A percentile compares a stretch with the other conserved stretches of the same genome.
These are phyloP conservation scores for Aurelia sp. DNA, from an alignment of 30 jellyfish, hydroid and myxozoan genomes.

Conservation along the genomic window DNA sequence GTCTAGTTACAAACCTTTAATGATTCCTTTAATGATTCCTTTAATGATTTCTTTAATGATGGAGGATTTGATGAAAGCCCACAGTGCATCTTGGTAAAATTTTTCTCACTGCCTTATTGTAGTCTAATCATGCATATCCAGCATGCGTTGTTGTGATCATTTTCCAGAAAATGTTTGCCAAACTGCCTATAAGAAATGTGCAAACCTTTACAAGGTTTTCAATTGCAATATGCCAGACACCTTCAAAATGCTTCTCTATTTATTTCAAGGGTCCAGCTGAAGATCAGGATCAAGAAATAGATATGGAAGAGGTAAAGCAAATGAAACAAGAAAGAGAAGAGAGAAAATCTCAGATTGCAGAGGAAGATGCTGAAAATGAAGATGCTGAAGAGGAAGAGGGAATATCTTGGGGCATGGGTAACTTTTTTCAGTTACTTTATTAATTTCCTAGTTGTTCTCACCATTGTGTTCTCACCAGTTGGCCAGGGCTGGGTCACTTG, in stretches of 20 bases:
- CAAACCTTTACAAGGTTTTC: no score
- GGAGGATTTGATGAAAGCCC: no score
- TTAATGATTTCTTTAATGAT: no score
- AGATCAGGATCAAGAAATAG: slow-evolving; percentile 93
- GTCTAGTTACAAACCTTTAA: no score
- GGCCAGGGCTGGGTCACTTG: no score
- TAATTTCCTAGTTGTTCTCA: neutral
- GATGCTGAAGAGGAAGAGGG: slow-evolving; percentile 53
- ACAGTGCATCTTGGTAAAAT: no score
- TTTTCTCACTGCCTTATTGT: no score
- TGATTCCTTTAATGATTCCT: no score
- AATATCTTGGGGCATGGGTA: slow-evolving; percentile 96
- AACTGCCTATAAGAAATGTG: no score
- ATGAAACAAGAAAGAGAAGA: slow-evolving; percentile 27
- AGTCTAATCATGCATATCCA: no score
- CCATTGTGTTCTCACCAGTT: neutral
- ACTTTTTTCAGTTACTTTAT: neutral
- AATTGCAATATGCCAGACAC: neutral
- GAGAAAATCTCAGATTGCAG: slow-evolving; percentile 3
- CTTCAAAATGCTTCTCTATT: neutral
- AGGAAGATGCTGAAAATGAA: slow-evolving; percentile 5
- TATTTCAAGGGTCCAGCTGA: slow-evolving; percentile 91
- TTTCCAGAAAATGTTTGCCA: no score
- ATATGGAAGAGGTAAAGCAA: slow-evolving; percentile 53
- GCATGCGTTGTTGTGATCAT: no score